Evolutionary conservation across 2,113 vertebrate species (phyloP).

Genomic region (Reinhardtius hippoglossoides): DNA sequence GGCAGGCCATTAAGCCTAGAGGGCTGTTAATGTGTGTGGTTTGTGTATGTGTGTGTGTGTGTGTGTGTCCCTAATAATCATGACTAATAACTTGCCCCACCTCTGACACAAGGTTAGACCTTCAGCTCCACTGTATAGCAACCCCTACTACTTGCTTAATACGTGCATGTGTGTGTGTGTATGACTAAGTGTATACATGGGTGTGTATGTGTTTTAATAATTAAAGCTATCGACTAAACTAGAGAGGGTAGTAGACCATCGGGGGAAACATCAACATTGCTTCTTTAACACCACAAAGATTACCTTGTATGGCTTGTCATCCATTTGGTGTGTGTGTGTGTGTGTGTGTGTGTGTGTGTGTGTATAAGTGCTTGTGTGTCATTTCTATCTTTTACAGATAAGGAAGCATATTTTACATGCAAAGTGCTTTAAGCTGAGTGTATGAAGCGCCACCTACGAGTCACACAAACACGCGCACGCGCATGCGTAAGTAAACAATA

Average conservation of each 20-base stretch:
- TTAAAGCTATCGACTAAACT: constrained; percentile 68
- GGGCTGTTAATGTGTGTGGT: constrained; percentile 72
- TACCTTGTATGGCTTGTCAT: constrained; percentile 59
- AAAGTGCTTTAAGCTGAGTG: constrained; percentile 40
- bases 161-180: constrained; percentile 28
- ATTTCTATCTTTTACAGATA: constrained; percentile 28
- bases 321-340: constrained; percentile 39
- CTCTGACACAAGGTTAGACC: constrained; percentile 80
- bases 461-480: constrained; percentile 13
- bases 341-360: constrained; percentile 14
- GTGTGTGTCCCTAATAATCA: constrained; percentile 77
- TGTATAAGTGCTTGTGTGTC: constrained; percentile 16
- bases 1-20: constrained; percentile 78
- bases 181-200: constrained; percentile 29
- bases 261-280: constrained; percentile 61
- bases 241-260: constrained; percentile 62
- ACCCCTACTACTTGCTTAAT: constrained; percentile 64
- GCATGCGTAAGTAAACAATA: constrained; percentile 70
- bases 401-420: constrained; percentile 31
- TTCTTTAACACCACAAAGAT: constrained; percentile 76
- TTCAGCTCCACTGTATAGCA: constrained; percentile 59
- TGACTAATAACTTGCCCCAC: constrained; percentile 79
- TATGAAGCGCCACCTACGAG: constrained; percentile 46
- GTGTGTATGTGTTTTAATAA: constrained; percentile 76
- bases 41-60: constrained; percentile 34